Conservation (phyloP, 92 coral and sea anemone species). For the Zoanthus sansibaricus region DNA sequence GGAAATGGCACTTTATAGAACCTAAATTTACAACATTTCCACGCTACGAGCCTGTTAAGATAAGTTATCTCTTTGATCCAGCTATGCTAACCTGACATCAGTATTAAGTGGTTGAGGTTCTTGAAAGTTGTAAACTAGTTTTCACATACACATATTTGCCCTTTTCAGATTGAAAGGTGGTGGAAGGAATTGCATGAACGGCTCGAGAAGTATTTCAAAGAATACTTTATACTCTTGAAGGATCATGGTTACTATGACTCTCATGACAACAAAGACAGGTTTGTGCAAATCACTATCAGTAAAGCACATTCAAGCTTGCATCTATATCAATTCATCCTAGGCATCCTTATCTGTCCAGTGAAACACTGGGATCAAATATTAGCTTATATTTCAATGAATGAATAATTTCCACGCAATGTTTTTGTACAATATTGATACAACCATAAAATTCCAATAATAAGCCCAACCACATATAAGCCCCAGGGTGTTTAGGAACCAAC, state of each 20-base stretch:
- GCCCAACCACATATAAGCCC: no score
- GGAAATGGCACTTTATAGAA: no score
- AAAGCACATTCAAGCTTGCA: neutral
- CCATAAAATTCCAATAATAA: no score
- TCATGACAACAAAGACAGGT: constrained; percentile 4
- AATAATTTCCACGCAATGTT: no score
- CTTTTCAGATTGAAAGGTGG: constrained; percentile 27
- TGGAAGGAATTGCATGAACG: constrained; percentile 18
- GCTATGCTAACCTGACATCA: no score
- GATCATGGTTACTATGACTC: constrained; percentile 13
- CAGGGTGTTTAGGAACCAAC: no score
- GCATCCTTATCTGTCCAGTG: neutral
- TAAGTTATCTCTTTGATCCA: no score
- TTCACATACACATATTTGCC: neutral
- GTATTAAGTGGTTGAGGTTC: no score
- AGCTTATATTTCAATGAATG: neutral
- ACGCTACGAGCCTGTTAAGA: neutral
- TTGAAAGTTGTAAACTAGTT: neutral
- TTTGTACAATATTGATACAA: no score
- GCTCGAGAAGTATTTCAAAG: no score
- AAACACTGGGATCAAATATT: neutral
- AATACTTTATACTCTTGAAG: neutral
- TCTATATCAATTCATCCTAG: neutral
- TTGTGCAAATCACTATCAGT: neutral
- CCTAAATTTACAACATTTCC: no score